A percentile compares a stretch with the other conserved stretches of the same genome.
Evolutionary conservation across 2,888 invertebrate genomes (phyloP).

Genomic region (Lobophora halterata): DNA sequence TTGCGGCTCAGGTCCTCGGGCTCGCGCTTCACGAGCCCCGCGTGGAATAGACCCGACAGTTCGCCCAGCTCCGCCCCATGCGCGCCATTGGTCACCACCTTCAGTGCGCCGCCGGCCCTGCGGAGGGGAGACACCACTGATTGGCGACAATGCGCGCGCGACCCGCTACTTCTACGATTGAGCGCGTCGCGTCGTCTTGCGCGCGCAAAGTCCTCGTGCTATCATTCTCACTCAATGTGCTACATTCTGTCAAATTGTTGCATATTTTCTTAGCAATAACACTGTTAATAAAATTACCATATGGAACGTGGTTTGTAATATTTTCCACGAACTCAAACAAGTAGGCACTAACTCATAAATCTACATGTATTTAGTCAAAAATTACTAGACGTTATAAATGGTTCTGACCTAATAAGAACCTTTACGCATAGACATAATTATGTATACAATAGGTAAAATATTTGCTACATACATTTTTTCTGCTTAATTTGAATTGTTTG

Average conservation of each 20-base stretch:
- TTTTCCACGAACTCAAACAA: conserved; percentile 25
- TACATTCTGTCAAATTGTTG: conserved; percentile 49
- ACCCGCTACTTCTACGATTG: conserved; percentile 49
- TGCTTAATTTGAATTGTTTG: too few species aligned
- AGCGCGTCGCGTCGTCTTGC: conserved; percentile 54
- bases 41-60: conserved; percentile 82
- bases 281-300: conserved; percentile 49
- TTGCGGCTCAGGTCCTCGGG: conserved; percentile 90
- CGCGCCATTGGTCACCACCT: conserved; percentile 84
- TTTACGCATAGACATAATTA: too few species aligned
- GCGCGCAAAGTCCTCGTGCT: conserved; percentile 56
- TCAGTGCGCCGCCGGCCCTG: conserved; percentile 82
- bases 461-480: too few species aligned
- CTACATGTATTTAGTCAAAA: background rate
- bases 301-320: conserved; percentile 38
- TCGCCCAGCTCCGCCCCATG: conserved; percentile 85
- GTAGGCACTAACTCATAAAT: conserved; percentile 1
- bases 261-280: conserved; percentile 42
- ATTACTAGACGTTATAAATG: background rate
- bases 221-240: conserved; percentile 54
- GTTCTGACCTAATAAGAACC: background rate
- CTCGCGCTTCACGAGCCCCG: conserved; percentile 88
- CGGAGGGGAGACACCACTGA: conserved; percentile 81
- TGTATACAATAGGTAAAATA: too few species aligned
- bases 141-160: conserved; percentile 71